These are phyloP conservation scores for Dasyornis broadbenti DNA, from an alignment of 2,113 vertebrate genomes.

Conservation along the genomic window DNA sequence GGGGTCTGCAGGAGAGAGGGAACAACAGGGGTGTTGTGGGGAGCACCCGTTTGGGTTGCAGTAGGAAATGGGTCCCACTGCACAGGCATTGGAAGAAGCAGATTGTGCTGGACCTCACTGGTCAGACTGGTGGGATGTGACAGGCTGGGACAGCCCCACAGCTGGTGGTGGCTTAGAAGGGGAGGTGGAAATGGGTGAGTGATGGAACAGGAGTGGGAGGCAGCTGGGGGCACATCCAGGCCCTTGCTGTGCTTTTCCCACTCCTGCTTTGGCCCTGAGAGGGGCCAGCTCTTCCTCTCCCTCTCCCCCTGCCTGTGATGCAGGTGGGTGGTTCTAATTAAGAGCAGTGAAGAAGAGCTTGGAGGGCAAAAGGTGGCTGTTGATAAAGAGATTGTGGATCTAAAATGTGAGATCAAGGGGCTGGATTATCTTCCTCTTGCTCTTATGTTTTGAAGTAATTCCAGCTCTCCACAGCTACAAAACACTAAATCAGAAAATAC, in stretches of 20 bases:
- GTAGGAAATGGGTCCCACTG: not conserved
- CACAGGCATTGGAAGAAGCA: fast-evolving
- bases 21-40: not conserved
- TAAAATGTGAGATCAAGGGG: not conserved
- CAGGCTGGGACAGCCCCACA: not conserved
- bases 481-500: not conserved
- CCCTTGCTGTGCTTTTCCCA: not conserved
- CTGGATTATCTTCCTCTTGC: not conserved
- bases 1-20: not conserved
- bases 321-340: not conserved
- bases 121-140: not conserved
- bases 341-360: not conserved
- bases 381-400: not conserved
- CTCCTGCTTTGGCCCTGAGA: not conserved
- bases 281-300: not conserved
- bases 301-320: not conserved
- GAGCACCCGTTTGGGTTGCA: no score
- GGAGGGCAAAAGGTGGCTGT: not conserved
- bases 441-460: not conserved
- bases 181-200: not conserved
- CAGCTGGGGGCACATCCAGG: not conserved
- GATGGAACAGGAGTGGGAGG: not conserved
- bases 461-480: not conserved
- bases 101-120: not conserved
- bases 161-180: not conserved